Percentiles rank a stretch among this genome's conserved stretches.
Evolutionary conservation across 2,888 invertebrate genomes (phyloP).

Genomic region (Aspidiotus rigidus): DNA sequence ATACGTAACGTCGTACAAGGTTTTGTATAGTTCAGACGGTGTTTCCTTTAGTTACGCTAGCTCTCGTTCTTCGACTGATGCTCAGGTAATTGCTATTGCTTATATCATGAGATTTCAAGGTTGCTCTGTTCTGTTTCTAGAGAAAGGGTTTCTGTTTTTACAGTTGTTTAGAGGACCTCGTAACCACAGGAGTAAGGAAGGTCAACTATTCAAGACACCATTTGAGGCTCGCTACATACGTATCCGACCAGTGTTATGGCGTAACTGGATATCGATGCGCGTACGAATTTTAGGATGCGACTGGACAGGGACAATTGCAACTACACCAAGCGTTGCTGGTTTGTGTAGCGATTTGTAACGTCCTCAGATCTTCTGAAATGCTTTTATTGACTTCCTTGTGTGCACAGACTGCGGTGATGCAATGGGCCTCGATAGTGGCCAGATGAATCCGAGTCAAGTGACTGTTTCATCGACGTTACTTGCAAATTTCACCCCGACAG

Average conservation of each 20-base stretch:
- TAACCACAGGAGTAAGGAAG: slow-evolving; percentile 50
- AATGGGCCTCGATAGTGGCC: slow-evolving; percentile 60
- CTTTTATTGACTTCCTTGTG: no score
- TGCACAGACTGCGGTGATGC: slow-evolving; percentile 54
- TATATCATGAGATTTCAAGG: background rate
- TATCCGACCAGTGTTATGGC: slow-evolving; percentile 66
- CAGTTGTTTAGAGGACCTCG: slow-evolving; percentile 65
- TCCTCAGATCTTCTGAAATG: background rate
- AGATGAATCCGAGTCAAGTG: slow-evolving; percentile 56
- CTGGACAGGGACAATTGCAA: no score
- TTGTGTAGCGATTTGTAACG: background rate
- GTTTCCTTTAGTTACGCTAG: slow-evolving; percentile 52
- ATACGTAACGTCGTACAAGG: slow-evolving; percentile 67
- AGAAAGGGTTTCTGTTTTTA: background rate
- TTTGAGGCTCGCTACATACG: slow-evolving; percentile 65
- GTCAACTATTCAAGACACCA: slow-evolving; percentile 59
- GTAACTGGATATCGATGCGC: slow-evolving; percentile 56
- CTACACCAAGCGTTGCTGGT: background rate
- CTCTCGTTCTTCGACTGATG: slow-evolving; percentile 41
- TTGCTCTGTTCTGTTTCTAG: background rate
- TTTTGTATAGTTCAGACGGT: slow-evolving; percentile 62
- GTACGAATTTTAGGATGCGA: slow-evolving; percentile 67
- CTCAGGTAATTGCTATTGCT: background rate
- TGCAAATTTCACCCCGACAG: slow-evolving; percentile 43
- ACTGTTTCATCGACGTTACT: slow-evolving; percentile 53